These are phyloP conservation scores for Esox masquinongy DNA, from an alignment of 2,797 vertebrate genomes.

Conservation along the genomic window DNA sequence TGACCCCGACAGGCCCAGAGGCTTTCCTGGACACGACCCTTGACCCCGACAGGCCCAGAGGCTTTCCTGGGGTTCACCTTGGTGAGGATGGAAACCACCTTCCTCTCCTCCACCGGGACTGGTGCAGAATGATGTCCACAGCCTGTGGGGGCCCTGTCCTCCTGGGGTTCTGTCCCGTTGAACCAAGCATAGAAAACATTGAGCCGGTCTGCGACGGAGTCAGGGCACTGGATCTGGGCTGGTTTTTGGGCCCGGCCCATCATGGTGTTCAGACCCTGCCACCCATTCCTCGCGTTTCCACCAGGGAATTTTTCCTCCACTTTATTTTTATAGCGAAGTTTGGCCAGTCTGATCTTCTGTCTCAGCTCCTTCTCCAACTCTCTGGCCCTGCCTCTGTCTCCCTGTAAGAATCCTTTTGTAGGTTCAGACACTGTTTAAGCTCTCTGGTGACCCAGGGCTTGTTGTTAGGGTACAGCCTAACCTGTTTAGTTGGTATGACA, in stretches of 20 bases:
- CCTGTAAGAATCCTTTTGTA: too few species aligned
- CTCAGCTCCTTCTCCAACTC: background rate
- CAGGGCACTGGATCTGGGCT: background rate
- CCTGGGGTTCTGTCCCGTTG: slow-evolving; percentile 14
- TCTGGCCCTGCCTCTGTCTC: too few species aligned
- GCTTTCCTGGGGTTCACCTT: slow-evolving; percentile 4
- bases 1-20: background rate
- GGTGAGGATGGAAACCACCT: slow-evolving; percentile 6
- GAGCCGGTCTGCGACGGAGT: slow-evolving; percentile 10
- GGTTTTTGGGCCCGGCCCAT: background rate
- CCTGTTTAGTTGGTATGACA: too few species aligned
- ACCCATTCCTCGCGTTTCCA: background rate
- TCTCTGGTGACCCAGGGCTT: too few species aligned
- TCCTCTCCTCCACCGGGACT: slow-evolving; percentile 4
- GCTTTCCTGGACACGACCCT: too few species aligned
- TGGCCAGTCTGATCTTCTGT: background rate
- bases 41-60: background rate
- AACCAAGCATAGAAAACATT: slow-evolving; percentile 16
- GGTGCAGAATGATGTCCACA: background rate
- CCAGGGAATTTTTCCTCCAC: background rate
- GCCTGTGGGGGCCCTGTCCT: slow-evolving; percentile 14
- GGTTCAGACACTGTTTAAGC: too few species aligned
- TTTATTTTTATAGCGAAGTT: background rate
- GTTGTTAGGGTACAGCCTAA: too few species aligned
- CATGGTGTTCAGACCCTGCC: slow-evolving; percentile 8